A percentile compares a stretch with the other conserved stretches of the same genome.
Conservation (phyloP, 2,888 invertebrate species). For the Smittia aterrima region DNA sequence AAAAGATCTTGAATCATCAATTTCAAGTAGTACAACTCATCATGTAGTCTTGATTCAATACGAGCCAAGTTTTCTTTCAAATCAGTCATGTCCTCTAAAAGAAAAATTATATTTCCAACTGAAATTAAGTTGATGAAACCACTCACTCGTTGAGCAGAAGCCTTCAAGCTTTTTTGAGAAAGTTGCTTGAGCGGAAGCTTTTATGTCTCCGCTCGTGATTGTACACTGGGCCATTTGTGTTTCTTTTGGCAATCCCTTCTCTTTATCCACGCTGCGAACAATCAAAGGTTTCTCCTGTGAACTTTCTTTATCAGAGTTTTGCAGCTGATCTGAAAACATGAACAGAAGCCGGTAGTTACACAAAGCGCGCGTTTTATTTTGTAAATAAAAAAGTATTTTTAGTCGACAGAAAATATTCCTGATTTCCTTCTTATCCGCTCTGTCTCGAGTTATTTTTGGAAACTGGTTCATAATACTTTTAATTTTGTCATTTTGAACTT, state of each 20-base stretch:
- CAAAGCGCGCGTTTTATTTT: background rate
- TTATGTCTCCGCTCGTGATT: slow-evolving; percentile 21
- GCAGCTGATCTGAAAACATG: background rate
- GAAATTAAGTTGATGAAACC: background rate
- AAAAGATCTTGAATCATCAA: background rate
- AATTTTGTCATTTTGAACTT: no score
- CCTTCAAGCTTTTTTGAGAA: slow-evolving; percentile 35
- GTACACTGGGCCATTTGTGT: slow-evolving; percentile 39
- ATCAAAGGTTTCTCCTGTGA: background rate
- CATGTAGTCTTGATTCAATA: slow-evolving; percentile 9
- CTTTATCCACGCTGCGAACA: slow-evolving; percentile 6
- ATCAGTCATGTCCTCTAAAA: slow-evolving; percentile 26
- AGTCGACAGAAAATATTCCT: background rate
- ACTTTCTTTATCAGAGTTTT: background rate
- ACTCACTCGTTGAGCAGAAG: slow-evolving; percentile 24
- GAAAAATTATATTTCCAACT: background rate
- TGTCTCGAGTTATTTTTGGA: slow-evolving; percentile 1
- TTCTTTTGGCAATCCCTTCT: slow-evolving; percentile 19
- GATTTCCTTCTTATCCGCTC: background rate
- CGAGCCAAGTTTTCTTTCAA: background rate
- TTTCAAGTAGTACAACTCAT: slow-evolving; percentile 14
- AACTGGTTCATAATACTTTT: background rate
- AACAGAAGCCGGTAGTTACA: background rate
- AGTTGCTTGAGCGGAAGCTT: slow-evolving; percentile 30
- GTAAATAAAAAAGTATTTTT: slow-evolving; percentile 26